Percentiles rank a stretch among this genome's conserved stretches.
Conservation (phyloP, 2,797 vertebrate genomes). For the Orestias chungarensis region DNA sequence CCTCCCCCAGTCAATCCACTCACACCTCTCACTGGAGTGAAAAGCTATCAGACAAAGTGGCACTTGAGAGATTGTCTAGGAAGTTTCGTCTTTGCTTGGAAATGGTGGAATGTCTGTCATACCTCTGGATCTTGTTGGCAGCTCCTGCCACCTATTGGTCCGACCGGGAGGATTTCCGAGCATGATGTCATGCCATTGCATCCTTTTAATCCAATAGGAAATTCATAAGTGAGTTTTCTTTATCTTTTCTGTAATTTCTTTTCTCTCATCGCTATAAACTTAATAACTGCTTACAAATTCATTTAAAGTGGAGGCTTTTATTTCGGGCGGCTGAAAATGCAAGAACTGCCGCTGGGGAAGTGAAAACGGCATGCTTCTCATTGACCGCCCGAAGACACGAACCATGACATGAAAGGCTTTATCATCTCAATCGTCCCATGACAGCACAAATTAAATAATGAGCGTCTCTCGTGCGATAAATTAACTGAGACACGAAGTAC, state of each 20-base stretch:
- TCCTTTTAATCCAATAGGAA: constrained; percentile 38
- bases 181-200: constrained; percentile 44
- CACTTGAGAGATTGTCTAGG: constrained; percentile 77
- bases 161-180: constrained; percentile 62
- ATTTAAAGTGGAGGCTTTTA: not conserved
- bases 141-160: constrained; percentile 83
- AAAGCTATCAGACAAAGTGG: constrained; percentile 80
- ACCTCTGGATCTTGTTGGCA: constrained; percentile 61
- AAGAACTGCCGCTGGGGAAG: not conserved
- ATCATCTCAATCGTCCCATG: constrained; percentile 20
- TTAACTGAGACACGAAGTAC: constrained; percentile 6
- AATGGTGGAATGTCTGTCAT: constrained; percentile 69
- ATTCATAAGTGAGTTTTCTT: constrained; percentile 6
- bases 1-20: constrained; percentile 60
- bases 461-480: constrained; percentile 7
- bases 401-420: constrained; percentile 15
- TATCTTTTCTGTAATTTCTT: constrained; percentile 12
- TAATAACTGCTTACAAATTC: not conserved
- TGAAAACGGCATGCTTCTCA: constrained; percentile 13
- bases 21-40: constrained; percentile 72
- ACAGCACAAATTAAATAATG: constrained; percentile 16
- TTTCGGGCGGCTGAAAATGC: constrained; percentile 9
- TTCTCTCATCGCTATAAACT: not conserved
- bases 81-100: constrained; percentile 75
- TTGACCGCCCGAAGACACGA: constrained; percentile 13